A percentile compares a stretch with the other conserved stretches of the same genome.
These are phyloP conservation scores for Hypsibius dujardini DNA, from an alignment of 1,140 invertebrate species.

Conservation along the genomic window DNA sequence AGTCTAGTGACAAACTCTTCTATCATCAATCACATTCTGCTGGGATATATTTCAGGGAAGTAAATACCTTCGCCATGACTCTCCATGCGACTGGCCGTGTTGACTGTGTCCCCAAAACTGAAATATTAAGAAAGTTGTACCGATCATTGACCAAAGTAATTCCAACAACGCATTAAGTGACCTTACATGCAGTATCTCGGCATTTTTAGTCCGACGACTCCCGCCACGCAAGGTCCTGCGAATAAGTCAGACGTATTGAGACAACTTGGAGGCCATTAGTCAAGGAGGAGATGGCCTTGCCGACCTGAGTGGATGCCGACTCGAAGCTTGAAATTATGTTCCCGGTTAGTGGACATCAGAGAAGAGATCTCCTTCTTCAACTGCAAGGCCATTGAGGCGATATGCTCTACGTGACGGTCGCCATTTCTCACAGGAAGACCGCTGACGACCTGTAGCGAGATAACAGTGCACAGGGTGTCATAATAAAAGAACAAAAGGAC, in stretches of 20 bases:
- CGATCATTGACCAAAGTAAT: neutral
- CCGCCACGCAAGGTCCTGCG: constrained; percentile 56
- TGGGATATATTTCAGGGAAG: no score
- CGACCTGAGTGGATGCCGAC: constrained; percentile 75
- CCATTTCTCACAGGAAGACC: constrained; percentile 80
- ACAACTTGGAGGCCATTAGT: neutral
- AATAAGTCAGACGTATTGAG: constrained; percentile 4
- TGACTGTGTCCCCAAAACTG: constrained; percentile 29
- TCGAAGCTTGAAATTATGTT: constrained; percentile 71
- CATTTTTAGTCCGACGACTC: constrained; percentile 77
- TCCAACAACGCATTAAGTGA: neutral
- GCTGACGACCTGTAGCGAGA: constrained; percentile 24
- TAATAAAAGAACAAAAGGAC: no score
- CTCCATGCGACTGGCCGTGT: constrained; percentile 64
- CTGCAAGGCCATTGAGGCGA: constrained; percentile 85
- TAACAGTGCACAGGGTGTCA: neutral
- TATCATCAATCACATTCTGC: no score
- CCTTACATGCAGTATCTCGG: constrained; percentile 42
- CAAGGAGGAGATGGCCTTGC: constrained; percentile 18
- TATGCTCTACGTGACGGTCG: constrained; percentile 75
- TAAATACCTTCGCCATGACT: constrained; percentile 49
- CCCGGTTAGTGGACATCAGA: constrained; percentile 77
- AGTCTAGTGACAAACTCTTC: no score
- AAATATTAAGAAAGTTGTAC: neutral
- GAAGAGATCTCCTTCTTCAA: constrained; percentile 69